Base-by-base conservation (phyloP, 1,140 invertebrate species). In the Caligus rogercresseyi region DNA sequence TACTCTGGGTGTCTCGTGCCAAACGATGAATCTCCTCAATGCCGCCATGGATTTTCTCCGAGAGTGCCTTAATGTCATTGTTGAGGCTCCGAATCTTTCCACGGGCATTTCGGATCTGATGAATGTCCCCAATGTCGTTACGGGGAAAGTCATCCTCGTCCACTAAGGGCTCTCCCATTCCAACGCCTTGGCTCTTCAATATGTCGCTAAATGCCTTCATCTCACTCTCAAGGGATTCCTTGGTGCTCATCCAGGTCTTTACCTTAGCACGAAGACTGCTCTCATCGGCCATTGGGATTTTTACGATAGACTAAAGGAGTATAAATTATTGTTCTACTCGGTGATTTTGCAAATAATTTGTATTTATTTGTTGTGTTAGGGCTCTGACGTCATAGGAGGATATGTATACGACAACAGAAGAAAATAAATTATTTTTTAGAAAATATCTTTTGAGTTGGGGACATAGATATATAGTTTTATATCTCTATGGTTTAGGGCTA, bases 31-130 rank as follows among this genome's bases (percentile, higher is more conserved):
- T 73, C 43, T 75, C 72, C 65, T 79, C 76, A 3, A 92, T 71
- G 19, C 81, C 82, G 64, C 78, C 73, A 70, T 94, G 89, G 66
- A 96, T 93, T 70, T 82, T 77, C 66, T 81, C 80, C 82, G 91
- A 90, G n/a, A 93, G 58, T 7, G 72, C 76, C 72, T 86, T 89
- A 69, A 87, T 81, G 73, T 95, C 90, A 77, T 92, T 95, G 75
- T 86, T 84, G n/a, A 94, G 74, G 74, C 84, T 86, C 89, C 68
- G 16, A 73, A 68, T 68, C 57, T 68, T 57, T 66, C 20, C 57
- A 63, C 55, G 55, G 24, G 57, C 57, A 72, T 86, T 81, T 63
- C 91, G 77, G 0, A 96, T 85, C 77, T 89, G 83, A 71, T 89
- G 89, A 4, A 95, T 81, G 74, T 96, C 89, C n/a, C 31, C 31